Conservation (phyloP, 2,113 vertebrate species). For the Cathartes aura region DNA sequence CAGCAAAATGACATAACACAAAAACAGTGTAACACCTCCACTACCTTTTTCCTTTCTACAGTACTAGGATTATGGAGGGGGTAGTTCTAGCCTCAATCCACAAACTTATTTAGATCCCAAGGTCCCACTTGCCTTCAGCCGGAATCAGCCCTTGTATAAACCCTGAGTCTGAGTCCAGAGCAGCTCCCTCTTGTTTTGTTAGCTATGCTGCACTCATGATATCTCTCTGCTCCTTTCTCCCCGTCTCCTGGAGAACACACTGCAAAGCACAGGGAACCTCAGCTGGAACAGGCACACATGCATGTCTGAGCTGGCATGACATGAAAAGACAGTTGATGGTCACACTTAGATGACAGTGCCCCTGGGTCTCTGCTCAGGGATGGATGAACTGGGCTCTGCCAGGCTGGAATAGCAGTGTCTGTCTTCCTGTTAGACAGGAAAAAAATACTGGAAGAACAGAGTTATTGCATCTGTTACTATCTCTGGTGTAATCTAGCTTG, state of each 20-base stretch:
- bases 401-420: not conserved
- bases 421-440: not conserved
- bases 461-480: not conserved
- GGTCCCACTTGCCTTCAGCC: not conserved
- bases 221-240: not conserved
- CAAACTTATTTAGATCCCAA: not conserved
- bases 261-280: not conserved
- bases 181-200: not conserved
- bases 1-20: not conserved
- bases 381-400: not conserved
- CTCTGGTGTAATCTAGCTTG: not conserved
- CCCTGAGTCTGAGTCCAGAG: not conserved
- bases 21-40: not conserved
- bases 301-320: not conserved
- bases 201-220: not conserved
- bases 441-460: not conserved
- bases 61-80: not conserved
- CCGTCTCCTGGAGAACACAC: not conserved
- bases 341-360: no score
- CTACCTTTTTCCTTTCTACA: not conserved
- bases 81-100: not conserved
- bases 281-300: not conserved
- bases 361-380: not conserved
- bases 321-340: not conserved
- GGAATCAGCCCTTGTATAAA: not conserved